Evolutionary conservation across 2,888 invertebrate genomes (phyloP).

Genomic region (Melanostoma mellinum): DNA sequence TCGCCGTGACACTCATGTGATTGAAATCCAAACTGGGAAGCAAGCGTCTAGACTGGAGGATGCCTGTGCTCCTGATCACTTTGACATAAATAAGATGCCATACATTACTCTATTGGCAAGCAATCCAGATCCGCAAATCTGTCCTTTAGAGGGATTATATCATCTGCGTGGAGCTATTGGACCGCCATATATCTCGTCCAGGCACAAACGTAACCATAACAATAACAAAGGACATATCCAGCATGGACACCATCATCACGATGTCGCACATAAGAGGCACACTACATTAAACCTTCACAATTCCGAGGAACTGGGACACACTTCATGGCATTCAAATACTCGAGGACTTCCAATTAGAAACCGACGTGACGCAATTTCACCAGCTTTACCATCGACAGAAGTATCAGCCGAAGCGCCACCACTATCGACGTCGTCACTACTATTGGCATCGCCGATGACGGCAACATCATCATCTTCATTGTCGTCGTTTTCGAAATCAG

Average conservation of each 20-base stretch:
- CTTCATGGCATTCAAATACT: conserved; percentile 81
- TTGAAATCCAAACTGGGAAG: conserved; percentile 92
- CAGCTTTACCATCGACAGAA: conserved; percentile 53
- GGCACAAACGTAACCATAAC: conserved; percentile 82
- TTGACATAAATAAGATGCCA: conserved; percentile 90
- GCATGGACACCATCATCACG: conserved; percentile 81
- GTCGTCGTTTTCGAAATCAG: conserved; percentile 39
- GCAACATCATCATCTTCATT: conserved; percentile 32
- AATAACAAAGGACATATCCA: conserved; percentile 79
- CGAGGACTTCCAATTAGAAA: conserved; percentile 80
- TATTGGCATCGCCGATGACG: conserved; percentile 41
- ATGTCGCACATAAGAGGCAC: conserved; percentile 75
- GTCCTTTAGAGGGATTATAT: conserved; percentile 90
- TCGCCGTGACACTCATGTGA: conserved; percentile 92
- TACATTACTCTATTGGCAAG: conserved; percentile 94
- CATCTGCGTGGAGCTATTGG: conserved; percentile 81
- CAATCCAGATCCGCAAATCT: conserved; percentile 91
- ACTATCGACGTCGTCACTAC: conserved; percentile 44
- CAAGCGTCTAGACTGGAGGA: conserved; percentile 91
- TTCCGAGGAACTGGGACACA: conserved; percentile 80
- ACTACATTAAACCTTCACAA: conserved; percentile 81
- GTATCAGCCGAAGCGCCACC: conserved; percentile 64
- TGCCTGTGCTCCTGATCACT: conserved; percentile 91
- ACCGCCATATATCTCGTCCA: conserved; percentile 81
- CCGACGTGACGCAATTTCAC: conserved; percentile 78